phyloP scores from a whole-genome alignment of 1,140 invertebrate genomes.

The Maconellicoccus hirsutus region DNA sequence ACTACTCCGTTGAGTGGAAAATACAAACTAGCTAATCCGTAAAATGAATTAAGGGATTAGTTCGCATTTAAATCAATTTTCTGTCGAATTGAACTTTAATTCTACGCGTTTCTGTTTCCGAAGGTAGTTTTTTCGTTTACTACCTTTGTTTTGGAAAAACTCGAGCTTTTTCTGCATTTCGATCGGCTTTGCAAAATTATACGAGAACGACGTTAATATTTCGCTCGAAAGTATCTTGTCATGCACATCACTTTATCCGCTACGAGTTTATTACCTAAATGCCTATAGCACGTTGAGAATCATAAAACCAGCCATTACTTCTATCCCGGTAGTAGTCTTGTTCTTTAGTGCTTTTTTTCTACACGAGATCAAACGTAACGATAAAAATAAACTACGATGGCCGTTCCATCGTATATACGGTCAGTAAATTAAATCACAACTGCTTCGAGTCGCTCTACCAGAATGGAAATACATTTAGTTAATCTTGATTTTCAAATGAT shows the following conservation, averaged over 20 bases:
- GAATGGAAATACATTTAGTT: no score
- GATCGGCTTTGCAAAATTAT: no score
- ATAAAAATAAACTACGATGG: no score
- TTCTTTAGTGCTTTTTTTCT: background rate
- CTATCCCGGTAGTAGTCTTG: background rate
- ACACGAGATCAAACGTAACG: no score
- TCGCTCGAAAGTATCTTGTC: background rate
- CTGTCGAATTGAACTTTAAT: background rate
- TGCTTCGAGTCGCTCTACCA: no score
- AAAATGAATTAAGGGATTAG: slow-evolving; percentile 5
- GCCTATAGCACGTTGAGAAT: background rate
- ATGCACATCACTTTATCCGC: background rate
- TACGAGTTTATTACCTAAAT: background rate
- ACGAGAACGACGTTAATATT: background rate
- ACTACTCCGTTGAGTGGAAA: background rate
- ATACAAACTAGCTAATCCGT: background rate
- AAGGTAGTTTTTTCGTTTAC: background rate
- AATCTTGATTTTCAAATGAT: no score
- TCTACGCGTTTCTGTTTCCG: background rate
- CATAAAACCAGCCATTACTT: background rate
- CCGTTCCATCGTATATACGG: no score
- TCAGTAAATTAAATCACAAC: no score
- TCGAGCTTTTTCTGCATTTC: no score
- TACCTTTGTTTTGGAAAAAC: no score
- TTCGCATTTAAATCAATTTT: background rate